Conservation (phyloP, 2,888 invertebrate species). For the Furcula furcula region DNA sequence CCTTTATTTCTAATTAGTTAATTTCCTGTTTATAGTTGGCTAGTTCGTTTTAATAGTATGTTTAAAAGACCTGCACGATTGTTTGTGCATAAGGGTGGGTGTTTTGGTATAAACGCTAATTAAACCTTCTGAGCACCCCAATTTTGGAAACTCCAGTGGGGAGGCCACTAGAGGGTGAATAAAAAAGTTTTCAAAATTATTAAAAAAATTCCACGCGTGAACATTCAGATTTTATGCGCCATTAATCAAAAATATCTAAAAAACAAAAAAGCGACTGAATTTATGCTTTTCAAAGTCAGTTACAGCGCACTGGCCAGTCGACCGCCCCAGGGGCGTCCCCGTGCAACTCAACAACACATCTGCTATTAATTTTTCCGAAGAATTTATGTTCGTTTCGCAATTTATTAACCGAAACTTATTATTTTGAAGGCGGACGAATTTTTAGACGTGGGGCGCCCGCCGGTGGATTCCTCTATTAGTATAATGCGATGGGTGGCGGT, state of each 20-base stretch:
- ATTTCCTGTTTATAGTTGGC: no score
- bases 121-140: constrained; percentile 33
- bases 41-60: background rate
- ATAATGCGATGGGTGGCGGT: constrained; percentile 81
- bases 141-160: constrained; percentile 26
- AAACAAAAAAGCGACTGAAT: constrained; percentile 67
- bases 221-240: constrained; percentile 70
- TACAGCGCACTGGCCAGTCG: constrained; percentile 47
- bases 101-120: constrained; percentile 35
- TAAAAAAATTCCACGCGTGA: constrained; percentile 56
- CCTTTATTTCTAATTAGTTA: no score
- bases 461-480: constrained; percentile 76
- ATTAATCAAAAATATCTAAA: constrained; percentile 75
- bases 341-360: constrained; percentile 75
- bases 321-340: constrained; percentile 46
- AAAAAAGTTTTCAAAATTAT: constrained; percentile 45
- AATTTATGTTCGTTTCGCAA: constrained; percentile 69
- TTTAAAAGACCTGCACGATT: constrained; percentile 21
- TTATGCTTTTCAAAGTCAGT: constrained; percentile 75
- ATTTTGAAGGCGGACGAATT: constrained; percentile 69
- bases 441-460: constrained; percentile 58
- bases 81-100: constrained; percentile 32
- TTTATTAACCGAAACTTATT: constrained; percentile 77
- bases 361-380: constrained; percentile 75
- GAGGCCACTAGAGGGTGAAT: constrained; percentile 28